These are phyloP conservation scores for Pogonocherus hispidulus DNA, from an alignment of 2,888 invertebrate species.

Conservation along the genomic window DNA sequence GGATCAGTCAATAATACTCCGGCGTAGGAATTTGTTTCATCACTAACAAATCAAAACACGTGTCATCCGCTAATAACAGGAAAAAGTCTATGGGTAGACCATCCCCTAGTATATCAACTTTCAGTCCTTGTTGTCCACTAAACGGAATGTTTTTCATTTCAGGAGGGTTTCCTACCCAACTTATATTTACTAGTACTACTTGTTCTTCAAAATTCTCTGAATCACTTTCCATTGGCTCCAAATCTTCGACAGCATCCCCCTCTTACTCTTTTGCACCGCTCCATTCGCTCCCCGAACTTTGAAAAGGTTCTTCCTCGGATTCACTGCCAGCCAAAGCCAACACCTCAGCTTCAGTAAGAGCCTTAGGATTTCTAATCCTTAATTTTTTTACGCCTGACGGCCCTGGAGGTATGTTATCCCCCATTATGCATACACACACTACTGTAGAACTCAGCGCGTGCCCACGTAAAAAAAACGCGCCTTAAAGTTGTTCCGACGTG, in stretches of 20 bases:
- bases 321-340: background rate
- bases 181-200: background rate
- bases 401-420: too few relatives aligned
- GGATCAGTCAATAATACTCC: background rate
- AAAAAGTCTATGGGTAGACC: slow-evolving; percentile 5
- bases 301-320: background rate
- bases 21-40: slow-evolving; percentile 2
- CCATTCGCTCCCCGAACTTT: background rate
- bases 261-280: background rate
- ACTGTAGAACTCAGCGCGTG: too few relatives aligned
- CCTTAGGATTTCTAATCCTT: too few relatives aligned
- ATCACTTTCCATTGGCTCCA: background rate
- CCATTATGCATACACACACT: too few relatives aligned
- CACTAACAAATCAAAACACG: background rate
- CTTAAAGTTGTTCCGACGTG: too few relatives aligned
- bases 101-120: background rate
- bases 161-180: background rate
- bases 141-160: background rate
- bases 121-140: background rate
- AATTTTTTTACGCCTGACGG: too few relatives aligned
- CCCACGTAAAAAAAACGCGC: too few relatives aligned
- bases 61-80: background rate
- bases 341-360: too few relatives aligned
- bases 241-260: background rate
- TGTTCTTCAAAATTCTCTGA: background rate